Evolutionary conservation across 2,888 invertebrate genomes (phyloP), one percentile per base, ranked within the genome.

Genomic region (Eutolmus rufibarbis): DNA sequence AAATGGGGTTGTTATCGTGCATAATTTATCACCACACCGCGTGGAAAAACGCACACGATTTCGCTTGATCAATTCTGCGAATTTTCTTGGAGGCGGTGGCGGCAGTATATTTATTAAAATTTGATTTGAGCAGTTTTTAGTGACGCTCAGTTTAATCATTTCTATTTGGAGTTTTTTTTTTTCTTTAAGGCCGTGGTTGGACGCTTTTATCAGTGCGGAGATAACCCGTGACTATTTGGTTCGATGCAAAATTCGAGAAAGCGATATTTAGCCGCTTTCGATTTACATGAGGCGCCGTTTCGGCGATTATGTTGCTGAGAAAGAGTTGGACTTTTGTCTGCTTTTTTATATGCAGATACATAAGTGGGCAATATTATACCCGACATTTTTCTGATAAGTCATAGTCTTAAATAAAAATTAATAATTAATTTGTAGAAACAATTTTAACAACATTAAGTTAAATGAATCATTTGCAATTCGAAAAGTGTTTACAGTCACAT

Each of bases 1-100:
- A 79, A 79, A 79, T 51, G 79, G 28, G 79, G 51, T 79, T 31
- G 51, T 16, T 79, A 79, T 79, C 51, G 40, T 79, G 79, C 23
- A 79, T 79, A 79, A 79, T 79, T 79, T 51, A 79, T 79, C 51
- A 19, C 28, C 12, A 14, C 57, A 23, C 23, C 66, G 23, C 28
- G 66, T 19, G 23, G 66, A 12, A 28, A 57, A 66, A 56, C 56
- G 56, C 66, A 12, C 28, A 12, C 66, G 2, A 19, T 23, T 66
- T 5, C 66, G 28, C 66, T 23, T 66, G 12, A 66, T 66, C 23
- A 66, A 66, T 23, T 66, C 66, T 8, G 23, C 12, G 28, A 66
- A 66, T 28, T 66, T 19, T 66, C 66, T 66, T 12, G 4, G 12
- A 28, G 23, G 66, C 23, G 14, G 43, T 3, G 28, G 23, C 19